phyloP scores from a whole-genome alignment of 2,797 vertebrate species.

The Hirundo rustica region DNA sequence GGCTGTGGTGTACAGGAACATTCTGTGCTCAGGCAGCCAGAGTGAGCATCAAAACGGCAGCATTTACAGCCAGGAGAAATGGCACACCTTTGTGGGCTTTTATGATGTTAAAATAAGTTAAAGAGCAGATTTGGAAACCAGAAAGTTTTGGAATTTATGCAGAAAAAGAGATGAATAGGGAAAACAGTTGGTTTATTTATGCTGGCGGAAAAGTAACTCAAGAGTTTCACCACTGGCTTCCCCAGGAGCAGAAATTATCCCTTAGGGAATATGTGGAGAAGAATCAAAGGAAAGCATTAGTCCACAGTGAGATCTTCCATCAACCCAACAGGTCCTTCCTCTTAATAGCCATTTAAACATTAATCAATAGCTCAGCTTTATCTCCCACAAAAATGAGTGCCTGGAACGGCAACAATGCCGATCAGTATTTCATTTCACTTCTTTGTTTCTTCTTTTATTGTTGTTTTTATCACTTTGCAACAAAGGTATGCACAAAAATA shows the following conservation, averaged over 20 bases:
- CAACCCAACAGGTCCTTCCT: background rate
- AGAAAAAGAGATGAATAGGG: background rate
- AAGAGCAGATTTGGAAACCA: background rate
- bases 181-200: background rate
- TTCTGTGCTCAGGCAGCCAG: background rate
- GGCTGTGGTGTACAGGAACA: background rate
- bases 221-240: background rate
- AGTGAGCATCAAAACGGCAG: background rate
- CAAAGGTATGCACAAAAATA: slow-evolving; percentile 7
- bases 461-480: slow-evolving; percentile 48
- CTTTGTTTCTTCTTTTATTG: slow-evolving; percentile 22
- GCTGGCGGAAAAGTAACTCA: background rate
- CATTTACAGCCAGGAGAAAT: background rate
- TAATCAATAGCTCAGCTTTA: slow-evolving; percentile 45
- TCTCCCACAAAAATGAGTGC: background rate
- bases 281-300: background rate
- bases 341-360: slow-evolving; percentile 20
- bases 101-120: background rate
- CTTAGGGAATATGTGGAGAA: background rate
- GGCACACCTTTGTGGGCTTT: background rate
- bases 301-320: background rate
- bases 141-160: background rate
- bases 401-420: background rate
- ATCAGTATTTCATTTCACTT: slow-evolving; percentile 29
- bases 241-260: background rate